Evolutionary conservation across 2,113 vertebrate genomes (phyloP), one percentile per base, ranked within the genome.

Genomic region (Bufo gargarizans): DNA sequence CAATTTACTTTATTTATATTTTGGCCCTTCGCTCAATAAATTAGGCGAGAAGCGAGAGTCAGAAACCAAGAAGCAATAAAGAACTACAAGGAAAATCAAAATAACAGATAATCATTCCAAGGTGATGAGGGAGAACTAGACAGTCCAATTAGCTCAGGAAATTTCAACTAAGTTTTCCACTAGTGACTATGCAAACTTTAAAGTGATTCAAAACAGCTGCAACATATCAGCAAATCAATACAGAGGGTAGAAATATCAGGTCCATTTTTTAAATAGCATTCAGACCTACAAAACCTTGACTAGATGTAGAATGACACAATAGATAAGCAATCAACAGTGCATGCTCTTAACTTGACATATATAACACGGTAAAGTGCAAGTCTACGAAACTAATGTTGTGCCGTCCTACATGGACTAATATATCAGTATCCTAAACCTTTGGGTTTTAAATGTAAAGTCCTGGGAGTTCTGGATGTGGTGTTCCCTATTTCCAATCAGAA

Each of bases 1-100:
- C 63, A 77, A 86, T 86, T 86, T 65, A 65, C 55, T 86, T 86
- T 77, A 77, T 82, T 82, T 67, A 61, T 81, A 45, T 83, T 72
- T 71, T 84, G 50, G 49, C 19, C 55, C 67, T 72, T 22, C 22
- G 50, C 19, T 84, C 82, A 72, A 72, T 72, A 84, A 84, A 84
- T 72, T 72, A 84, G 53, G 50, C 33, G 47, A 72, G 82, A 84
- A 72, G 22, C 67, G 33, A 55, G 49, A 84, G 65, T 6, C 22
- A 84, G 65, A 45, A 17, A 33, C 67, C 4, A 50, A 71, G 82
- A 72, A 84, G 45, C 65, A 84, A 74, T 58, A 84, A 84, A 50
- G 50, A n/a, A 56, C 63, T 55, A 55, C 65, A 50, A 19, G 65
- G 16, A 84, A 84, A 84, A 72, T 71, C 11, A 74, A 55, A 84